Evolutionary conservation across 1,140 invertebrate species (phyloP).

Genomic region (Aleiodes sp.): DNA sequence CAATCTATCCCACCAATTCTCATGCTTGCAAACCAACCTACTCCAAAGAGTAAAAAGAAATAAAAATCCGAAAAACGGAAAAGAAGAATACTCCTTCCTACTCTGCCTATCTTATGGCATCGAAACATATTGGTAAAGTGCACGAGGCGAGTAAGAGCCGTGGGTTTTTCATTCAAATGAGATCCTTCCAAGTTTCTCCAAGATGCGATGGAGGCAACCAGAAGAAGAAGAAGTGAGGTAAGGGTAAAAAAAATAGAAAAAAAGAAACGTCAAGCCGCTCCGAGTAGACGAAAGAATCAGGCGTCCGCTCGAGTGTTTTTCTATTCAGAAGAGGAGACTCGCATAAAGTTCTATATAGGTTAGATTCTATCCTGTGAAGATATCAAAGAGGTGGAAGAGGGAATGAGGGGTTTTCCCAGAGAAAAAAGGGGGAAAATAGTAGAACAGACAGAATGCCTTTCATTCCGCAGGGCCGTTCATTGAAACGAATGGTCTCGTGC

Average conservation of each 20-base stretch:
- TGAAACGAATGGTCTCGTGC: slow-evolving; percentile 60
- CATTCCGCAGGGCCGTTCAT: slow-evolving; percentile 53
- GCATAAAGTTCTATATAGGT: slow-evolving; percentile 57
- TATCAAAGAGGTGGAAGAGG: slow-evolving; percentile 17
- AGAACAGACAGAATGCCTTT: slow-evolving; percentile 42
- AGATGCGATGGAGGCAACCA: background rate
- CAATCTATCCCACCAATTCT: background rate
- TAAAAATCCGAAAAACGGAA: too few species aligned
- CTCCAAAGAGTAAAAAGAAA: background rate
- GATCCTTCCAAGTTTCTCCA: slow-evolving; percentile 40
- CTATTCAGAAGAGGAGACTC: slow-evolving; percentile 52
- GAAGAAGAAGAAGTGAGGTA: background rate
- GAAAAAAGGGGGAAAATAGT: slow-evolving; percentile 33
- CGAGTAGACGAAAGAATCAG: slow-evolving; percentile 38
- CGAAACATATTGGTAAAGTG: slow-evolving; percentile 52
- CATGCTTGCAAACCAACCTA: background rate
- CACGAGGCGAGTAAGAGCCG: slow-evolving; percentile 25
- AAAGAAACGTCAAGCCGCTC: slow-evolving; percentile 36
- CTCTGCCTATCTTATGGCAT: slow-evolving; percentile 28
- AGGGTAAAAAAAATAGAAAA: slow-evolving; percentile 9
- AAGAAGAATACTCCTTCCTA: background rate
- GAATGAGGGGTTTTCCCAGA: slow-evolving; percentile 41
- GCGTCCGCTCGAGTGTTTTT: slow-evolving; percentile 58
- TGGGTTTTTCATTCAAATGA: slow-evolving; percentile 57
- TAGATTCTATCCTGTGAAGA: slow-evolving; percentile 27